Percentiles rank a stretch among this genome's conserved stretches.
phyloP scores from a whole-genome alignment of 2,888 invertebrate genomes.

The Microplitis manilae region DNA sequence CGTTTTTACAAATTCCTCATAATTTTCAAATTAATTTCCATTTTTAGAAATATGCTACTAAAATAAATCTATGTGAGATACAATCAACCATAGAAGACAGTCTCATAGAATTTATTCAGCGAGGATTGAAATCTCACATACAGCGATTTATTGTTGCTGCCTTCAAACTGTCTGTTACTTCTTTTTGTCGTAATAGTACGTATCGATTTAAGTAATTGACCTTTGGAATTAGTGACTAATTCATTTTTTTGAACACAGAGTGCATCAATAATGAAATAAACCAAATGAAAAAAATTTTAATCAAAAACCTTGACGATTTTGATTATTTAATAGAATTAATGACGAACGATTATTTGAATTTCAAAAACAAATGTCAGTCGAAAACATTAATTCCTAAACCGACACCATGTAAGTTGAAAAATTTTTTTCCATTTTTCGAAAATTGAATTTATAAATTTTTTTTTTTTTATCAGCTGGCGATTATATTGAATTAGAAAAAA shows the following conservation, averaged over 20 bases:
- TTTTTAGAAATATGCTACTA: not conserved
- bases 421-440: too few species aligned
- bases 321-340: not conserved
- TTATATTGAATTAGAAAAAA: too few species aligned
- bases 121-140: not conserved
- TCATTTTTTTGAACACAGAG: not conserved
- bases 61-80: not conserved
- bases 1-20: too few species aligned
- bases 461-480: too few species aligned
- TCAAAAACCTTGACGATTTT: not conserved
- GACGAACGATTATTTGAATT: not conserved
- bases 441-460: too few species aligned
- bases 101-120: not conserved
- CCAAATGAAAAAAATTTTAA: not conserved
- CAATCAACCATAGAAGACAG: not conserved
- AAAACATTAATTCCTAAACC: too few species aligned
- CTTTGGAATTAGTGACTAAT: not conserved
- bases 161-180: not conserved
- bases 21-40: not conserved
- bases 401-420: too few species aligned
- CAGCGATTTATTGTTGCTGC: not conserved
- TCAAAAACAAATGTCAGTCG: not conserved
- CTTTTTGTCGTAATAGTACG: not conserved
- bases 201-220: not conserved
- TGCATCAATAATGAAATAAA: not conserved